These are phyloP conservation scores for Oligia latruncula DNA, from an alignment of 2,888 invertebrate genomes.

Conservation along the genomic window DNA sequence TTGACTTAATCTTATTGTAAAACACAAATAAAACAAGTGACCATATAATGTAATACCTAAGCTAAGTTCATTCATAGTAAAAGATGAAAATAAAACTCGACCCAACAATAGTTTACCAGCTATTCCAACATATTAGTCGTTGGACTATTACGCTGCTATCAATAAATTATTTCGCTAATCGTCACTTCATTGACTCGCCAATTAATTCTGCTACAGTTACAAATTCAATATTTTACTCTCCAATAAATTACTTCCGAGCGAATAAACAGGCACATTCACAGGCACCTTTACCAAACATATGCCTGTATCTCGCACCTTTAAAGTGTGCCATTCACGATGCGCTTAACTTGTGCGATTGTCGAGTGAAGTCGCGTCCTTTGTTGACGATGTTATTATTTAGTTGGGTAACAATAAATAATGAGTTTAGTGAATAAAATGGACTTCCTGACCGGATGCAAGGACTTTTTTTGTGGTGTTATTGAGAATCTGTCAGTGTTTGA, in stretches of 20 bases:
- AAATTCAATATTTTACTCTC: conserved; percentile 50
- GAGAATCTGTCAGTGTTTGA: conserved; percentile 11
- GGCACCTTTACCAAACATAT: conserved; percentile 58
- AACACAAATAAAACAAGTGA: neutral
- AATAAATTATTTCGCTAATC: conserved; percentile 57
- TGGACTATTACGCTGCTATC: conserved; percentile 12
- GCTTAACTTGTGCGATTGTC: conserved; percentile 47
- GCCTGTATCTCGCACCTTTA: conserved; percentile 40
- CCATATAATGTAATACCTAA: neutral
- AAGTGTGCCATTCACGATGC: conserved; percentile 59
- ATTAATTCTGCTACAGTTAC: conserved; percentile 54
- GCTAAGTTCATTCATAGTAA: neutral
- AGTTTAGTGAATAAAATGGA: conserved; percentile 55
- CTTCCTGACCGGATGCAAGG: conserved; percentile 60
- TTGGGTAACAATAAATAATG: conserved; percentile 51
- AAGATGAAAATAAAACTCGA: neutral
- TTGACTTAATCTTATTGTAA: neutral
- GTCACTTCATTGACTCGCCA: conserved; percentile 52
- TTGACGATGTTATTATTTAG: conserved; percentile 47
- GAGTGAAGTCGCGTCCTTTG: conserved; percentile 52
- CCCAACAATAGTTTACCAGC: neutral
- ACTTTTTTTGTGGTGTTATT: conserved; percentile 1
- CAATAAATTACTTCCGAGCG: conserved; percentile 51
- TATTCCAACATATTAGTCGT: neutral
- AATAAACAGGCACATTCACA: conserved; percentile 54